Evolutionary conservation across 1,140 invertebrate species (phyloP), one percentile per base, ranked within the genome.

Genomic region (Polypedilum pembai): DNA sequence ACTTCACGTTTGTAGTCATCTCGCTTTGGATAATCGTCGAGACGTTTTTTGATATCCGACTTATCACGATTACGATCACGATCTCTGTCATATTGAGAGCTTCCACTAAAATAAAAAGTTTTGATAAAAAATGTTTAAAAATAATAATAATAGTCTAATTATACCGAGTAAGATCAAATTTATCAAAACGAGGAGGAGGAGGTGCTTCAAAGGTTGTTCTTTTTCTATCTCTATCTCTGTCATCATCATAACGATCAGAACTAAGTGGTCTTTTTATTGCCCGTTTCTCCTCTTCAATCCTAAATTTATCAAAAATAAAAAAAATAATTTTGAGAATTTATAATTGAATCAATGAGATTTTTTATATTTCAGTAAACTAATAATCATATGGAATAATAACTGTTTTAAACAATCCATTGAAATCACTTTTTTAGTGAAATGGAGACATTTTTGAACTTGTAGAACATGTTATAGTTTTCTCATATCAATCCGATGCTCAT

Each of bases 201-300:
- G 83, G 81, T n/a, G 80, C 82, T 75, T 84, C 84, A 77, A 83
- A 85, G 15, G 75, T 76, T 8, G 80, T 69, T 8, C 84, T 80
- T 76, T 85, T 85, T 18, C 82, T 80, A 73, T 84, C 83, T 1
- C 81, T 40, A 7, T 84, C 83, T 1, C 81, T 40, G 4, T 80
- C 76, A 72, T 82, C 84, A 4, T 77, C 75, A 69, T 82, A 82
- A 41, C 82, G 80, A 78, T 82, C 80, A 75, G 79, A 78, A 10
- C 74, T 24, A 7, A 79, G 69, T 45, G 78, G 76, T 63, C 83
- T 79, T 76, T 85, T 85, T 63, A 77, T 79, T 8, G 80, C 78
- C 74, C 84, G 81, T 65, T 83, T 80, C 75, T 83, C 82, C 77
- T 85, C 83, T n/a, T 84, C 82, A 65, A 82, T 78, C 10, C 79